Conservation (phyloP, 2,888 invertebrate genomes). For the Hetaerina titia region DNA sequence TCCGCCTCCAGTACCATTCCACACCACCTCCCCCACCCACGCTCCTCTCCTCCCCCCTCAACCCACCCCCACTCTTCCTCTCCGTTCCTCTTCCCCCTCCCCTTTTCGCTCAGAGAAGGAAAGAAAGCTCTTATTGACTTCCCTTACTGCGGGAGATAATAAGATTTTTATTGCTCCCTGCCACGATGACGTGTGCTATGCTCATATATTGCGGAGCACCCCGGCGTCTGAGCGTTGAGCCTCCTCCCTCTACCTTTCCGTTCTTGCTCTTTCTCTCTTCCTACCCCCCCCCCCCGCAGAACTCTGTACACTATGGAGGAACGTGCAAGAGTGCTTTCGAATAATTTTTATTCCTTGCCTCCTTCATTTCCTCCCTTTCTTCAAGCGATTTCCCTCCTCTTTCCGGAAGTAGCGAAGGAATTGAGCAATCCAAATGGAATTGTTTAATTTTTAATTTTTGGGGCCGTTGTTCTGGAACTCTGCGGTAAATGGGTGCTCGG, state of each 20-base stretch:
- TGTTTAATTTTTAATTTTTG: too few relatives aligned
- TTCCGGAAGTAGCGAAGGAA: too few relatives aligned
- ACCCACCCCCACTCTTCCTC: neutral
- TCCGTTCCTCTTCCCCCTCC: neutral
- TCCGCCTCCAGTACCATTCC: neutral
- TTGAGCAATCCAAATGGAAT: too few relatives aligned
- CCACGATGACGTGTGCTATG: neutral
- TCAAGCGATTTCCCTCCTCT: neutral
- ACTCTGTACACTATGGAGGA: neutral
- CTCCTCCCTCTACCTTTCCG: neutral
- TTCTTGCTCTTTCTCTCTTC: neutral
- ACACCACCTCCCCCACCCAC: neutral
- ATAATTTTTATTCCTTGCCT: neutral
- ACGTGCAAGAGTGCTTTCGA: neutral
- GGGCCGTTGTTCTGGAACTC: too few relatives aligned
- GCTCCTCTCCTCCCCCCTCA: neutral
- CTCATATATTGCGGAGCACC: neutral
- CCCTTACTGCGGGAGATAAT: neutral
- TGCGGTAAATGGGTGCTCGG: too few relatives aligned
- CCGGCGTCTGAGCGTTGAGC: neutral
- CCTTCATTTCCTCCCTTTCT: neutral
- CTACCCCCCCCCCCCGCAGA: neutral
- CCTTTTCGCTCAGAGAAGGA: neutral
- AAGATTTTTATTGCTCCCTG: neutral
- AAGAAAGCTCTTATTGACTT: neutral